phyloP scores from a whole-genome alignment of 2,113 vertebrate genomes.

The Cebidichthys violaceus region DNA sequence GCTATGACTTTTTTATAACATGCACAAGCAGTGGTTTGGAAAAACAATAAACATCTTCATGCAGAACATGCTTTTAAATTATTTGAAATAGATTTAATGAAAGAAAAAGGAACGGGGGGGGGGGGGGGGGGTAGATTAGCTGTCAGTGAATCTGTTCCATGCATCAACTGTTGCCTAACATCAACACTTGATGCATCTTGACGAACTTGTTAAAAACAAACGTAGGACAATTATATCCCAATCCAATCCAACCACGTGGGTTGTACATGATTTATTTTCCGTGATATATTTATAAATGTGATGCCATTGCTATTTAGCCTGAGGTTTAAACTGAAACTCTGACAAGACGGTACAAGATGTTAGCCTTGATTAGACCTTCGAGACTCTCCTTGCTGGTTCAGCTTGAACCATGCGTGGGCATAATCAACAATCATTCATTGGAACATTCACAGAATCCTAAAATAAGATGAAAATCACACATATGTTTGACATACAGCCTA shows the following conservation, averaged over 20 bases:
- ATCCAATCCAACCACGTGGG: neutral
- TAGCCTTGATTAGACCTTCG: neutral
- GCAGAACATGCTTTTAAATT: neutral
- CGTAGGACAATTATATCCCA: neutral
- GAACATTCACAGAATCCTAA: too few relatives aligned
- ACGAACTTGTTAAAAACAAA: neutral
- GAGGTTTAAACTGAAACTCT: neutral
- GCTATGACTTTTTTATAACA: neutral
- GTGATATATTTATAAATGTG: neutral
- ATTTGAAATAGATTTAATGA: neutral
- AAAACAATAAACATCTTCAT: neutral
- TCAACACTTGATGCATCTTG: neutral
- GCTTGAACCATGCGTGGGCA: too few relatives aligned
- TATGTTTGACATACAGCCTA: too few relatives aligned
- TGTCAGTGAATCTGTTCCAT: neutral
- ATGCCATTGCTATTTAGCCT: neutral
- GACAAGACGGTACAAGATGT: constrained; percentile 11
- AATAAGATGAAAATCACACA: too few relatives aligned
- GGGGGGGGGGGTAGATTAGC: neutral
- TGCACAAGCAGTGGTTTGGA: neutral
- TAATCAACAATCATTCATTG: too few relatives aligned
- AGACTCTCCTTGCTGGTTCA: neutral
- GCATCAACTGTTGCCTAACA: neutral
- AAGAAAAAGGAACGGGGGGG: neutral
- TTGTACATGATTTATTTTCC: neutral